Percentiles rank a stretch among this genome's conserved stretches.
Evolutionary conservation across 1,140 invertebrate genomes (phyloP).

Genomic region (Drosophila orena): DNA sequence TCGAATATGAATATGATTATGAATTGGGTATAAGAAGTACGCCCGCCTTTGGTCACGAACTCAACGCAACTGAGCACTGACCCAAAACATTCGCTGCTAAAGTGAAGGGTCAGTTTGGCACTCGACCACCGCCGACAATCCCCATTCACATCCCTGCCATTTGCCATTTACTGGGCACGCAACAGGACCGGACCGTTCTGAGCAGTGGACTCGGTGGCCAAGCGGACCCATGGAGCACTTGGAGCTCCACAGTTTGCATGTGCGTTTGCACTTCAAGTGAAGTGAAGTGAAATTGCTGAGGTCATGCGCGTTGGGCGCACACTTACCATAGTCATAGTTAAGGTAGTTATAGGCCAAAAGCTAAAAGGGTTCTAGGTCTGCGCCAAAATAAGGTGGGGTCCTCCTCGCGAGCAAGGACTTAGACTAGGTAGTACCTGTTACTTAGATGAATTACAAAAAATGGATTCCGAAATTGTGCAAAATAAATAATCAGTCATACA

Average conservation of each 20-base stretch:
- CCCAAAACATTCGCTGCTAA: slow-evolving; percentile 60
- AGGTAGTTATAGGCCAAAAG: slow-evolving; percentile 42
- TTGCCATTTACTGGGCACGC: slow-evolving; percentile 61
- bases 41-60: slow-evolving; percentile 77
- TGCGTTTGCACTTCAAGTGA: slow-evolving; percentile 76
- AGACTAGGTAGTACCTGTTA: slow-evolving; percentile 3
- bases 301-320: slow-evolving; percentile 79
- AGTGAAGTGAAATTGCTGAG: slow-evolving; percentile 77
- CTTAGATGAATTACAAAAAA: background rate
- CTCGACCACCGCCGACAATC: slow-evolving; percentile 12
- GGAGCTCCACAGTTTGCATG: slow-evolving; percentile 46
- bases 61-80: slow-evolving; percentile 79
- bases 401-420: background rate
- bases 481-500: background rate
- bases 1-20: slow-evolving; percentile 68
- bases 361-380: slow-evolving; percentile 62
- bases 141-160: slow-evolving; percentile 16
- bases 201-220: background rate
- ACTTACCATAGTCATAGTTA: slow-evolving; percentile 46
- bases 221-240: slow-evolving; percentile 4
- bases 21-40: slow-evolving; percentile 49
- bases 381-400: slow-evolving; percentile 2
- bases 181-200: slow-evolving; percentile 62
- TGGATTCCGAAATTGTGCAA: background rate
- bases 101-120: slow-evolving; percentile 67